Evolutionary conservation across 1,140 invertebrate species (phyloP).

Genomic region (Phortica variegata): DNA sequence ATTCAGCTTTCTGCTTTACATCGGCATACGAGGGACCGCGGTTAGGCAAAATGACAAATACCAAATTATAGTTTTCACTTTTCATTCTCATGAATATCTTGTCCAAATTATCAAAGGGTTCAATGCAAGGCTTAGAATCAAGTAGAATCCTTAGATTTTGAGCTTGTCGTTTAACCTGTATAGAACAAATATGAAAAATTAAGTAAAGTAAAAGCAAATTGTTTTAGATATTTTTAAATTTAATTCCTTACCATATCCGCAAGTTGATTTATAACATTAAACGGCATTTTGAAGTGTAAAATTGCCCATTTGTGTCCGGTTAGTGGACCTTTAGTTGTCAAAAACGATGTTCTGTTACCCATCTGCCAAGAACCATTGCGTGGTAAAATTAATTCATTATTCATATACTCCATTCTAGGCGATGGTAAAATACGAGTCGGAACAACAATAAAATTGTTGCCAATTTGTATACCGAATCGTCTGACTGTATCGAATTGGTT

Average conservation of each 20-base stretch:
- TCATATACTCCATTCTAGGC: slow-evolving; percentile 60
- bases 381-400: slow-evolving; percentile 6
- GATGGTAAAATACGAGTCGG: slow-evolving; percentile 61
- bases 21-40: slow-evolving; percentile 58
- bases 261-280: slow-evolving; percentile 10
- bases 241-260: slow-evolving; percentile 5
- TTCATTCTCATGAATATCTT: slow-evolving; percentile 26
- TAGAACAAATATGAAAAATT: no score
- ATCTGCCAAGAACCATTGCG: slow-evolving; percentile 38
- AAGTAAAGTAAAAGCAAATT: background rate
- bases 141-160: slow-evolving; percentile 14
- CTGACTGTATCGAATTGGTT: slow-evolving; percentile 59
- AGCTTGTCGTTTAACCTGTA: slow-evolving; percentile 3
- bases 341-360: slow-evolving; percentile 19
- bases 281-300: slow-evolving; percentile 16
- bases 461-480: slow-evolving; percentile 65
- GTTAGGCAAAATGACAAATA: slow-evolving; percentile 62
- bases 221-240: background rate
- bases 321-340: slow-evolving; percentile 19
- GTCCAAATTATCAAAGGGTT: slow-evolving; percentile 23
- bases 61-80: slow-evolving; percentile 15
- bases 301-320: slow-evolving; percentile 42
- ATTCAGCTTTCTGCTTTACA: slow-evolving; percentile 76
- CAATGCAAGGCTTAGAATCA: slow-evolving; percentile 15
- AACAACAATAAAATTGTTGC: slow-evolving; percentile 60